phyloP scores from a whole-genome alignment of 1,140 invertebrate genomes.

The Cydia strobilella region DNA sequence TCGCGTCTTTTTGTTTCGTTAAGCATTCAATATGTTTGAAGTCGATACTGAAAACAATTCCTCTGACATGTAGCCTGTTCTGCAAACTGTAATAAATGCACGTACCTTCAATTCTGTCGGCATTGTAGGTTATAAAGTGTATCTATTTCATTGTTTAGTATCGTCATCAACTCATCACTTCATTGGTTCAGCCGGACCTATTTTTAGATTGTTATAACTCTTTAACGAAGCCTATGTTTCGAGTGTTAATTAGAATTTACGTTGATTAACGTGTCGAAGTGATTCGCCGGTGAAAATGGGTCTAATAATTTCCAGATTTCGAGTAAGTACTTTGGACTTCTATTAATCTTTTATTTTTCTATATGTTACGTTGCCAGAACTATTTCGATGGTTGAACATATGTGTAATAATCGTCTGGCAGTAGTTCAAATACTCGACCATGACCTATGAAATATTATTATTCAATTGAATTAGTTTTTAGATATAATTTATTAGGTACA shows the following conservation, averaged over 20 bases:
- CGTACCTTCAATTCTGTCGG: slow-evolving; percentile 41
- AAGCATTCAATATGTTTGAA: not conserved
- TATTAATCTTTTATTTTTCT: not conserved
- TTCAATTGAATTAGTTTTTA: slow-evolving; percentile 4
- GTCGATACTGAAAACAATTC: not conserved
- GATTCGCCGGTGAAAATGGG: slow-evolving; percentile 60
- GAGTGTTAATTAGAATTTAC: slow-evolving; percentile 14
- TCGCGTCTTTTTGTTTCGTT: slow-evolving; percentile 28
- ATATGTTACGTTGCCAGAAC: slow-evolving; percentile 37
- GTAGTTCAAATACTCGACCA: slow-evolving; percentile 52
- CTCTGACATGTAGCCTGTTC: slow-evolving; percentile 23
- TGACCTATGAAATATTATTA: slow-evolving; percentile 40
- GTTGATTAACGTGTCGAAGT: slow-evolving; percentile 36
- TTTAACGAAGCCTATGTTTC: slow-evolving; percentile 41
- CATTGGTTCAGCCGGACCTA: slow-evolving; percentile 56
- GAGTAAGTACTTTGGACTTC: slow-evolving; percentile 36
- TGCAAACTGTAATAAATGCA: not conserved
- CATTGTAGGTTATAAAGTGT: slow-evolving; percentile 59
- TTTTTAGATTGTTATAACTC: slow-evolving; percentile 55
- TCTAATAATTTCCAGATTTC: slow-evolving; percentile 65
- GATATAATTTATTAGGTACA: not conserved
- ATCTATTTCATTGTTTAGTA: slow-evolving; percentile 34
- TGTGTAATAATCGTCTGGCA: slow-evolving; percentile 37
- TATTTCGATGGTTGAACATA: slow-evolving; percentile 35
- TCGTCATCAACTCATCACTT: slow-evolving; percentile 63